Percentiles rank a stretch among this genome's conserved stretches.
These are phyloP conservation scores for Lordiphosa clarofinis DNA, from an alignment of 1,140 invertebrate species.

Conservation along the genomic window DNA sequence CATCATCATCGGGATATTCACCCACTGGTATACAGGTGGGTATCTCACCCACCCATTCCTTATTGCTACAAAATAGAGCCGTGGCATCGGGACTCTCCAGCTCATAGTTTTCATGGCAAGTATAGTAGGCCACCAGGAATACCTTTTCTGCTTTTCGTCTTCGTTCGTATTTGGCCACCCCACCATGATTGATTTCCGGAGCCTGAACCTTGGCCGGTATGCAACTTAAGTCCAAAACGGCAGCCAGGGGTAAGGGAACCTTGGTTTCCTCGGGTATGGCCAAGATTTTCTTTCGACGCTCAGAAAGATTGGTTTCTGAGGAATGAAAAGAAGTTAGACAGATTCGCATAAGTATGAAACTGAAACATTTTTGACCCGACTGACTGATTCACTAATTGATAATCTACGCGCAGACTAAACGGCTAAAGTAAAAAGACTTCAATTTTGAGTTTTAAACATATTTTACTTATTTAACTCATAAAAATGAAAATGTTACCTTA, in stretches of 20 bases:
- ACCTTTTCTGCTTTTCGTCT: constrained; percentile 75
- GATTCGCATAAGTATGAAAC: too few species aligned
- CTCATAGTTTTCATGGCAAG: constrained; percentile 81
- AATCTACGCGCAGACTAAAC: too few species aligned
- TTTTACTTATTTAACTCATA: too few species aligned
- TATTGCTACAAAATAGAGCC: constrained; percentile 82
- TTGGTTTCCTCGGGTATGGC: constrained; percentile 54
- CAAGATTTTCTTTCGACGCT: constrained; percentile 44
- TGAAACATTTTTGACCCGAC: too few species aligned
- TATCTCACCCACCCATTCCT: constrained; percentile 81
- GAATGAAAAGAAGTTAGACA: too few species aligned
- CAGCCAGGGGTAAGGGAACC: constrained; percentile 35
- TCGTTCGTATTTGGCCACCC: constrained; percentile 56
- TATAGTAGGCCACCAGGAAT: constrained; percentile 82
- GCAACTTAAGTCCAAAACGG: constrained; percentile 64
- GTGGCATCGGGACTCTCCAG: constrained; percentile 80
- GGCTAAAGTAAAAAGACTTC: too few species aligned
- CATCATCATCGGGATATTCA: constrained; percentile 65
- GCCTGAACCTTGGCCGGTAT: constrained; percentile 55
- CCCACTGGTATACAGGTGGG: constrained; percentile 80
- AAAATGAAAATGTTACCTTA: too few species aligned
- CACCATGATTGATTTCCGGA: constrained; percentile 64
- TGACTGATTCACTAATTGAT: too few species aligned
- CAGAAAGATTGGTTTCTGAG: neutral
- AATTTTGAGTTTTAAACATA: too few species aligned